Conservation (phyloP, 2,888 invertebrate species). For the Stratiomys singularior region DNA sequence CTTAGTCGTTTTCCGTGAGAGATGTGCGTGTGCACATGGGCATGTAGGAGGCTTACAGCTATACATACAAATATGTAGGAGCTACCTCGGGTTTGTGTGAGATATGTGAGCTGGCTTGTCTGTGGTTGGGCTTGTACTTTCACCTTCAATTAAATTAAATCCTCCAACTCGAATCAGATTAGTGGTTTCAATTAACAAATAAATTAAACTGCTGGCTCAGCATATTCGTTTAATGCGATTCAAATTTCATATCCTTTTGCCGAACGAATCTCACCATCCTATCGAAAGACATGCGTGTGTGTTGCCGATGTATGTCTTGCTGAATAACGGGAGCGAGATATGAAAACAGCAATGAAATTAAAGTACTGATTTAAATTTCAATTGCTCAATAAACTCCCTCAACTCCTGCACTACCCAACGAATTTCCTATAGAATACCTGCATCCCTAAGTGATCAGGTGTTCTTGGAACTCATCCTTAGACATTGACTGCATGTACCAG, state of each 20-base stretch:
- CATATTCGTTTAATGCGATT: slow-evolving; percentile 46
- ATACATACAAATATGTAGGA: background rate
- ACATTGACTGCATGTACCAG: background rate
- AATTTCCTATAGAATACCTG: too few relatives aligned
- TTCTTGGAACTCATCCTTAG: too few relatives aligned
- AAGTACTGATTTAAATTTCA: too few relatives aligned
- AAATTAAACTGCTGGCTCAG: slow-evolving; percentile 50
- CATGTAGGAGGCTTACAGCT: background rate
- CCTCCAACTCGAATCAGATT: slow-evolving; percentile 49
- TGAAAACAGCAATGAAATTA: too few relatives aligned
- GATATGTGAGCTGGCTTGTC: background rate
- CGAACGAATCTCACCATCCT: background rate
- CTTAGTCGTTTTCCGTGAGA: background rate
- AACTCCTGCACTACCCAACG: too few relatives aligned
- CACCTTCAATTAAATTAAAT: slow-evolving; percentile 50
- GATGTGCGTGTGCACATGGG: background rate
- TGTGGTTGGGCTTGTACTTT: slow-evolving; percentile 11
- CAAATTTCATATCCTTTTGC: slow-evolving; percentile 16
- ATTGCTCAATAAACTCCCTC: too few relatives aligned
- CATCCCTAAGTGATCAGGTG: too few relatives aligned
- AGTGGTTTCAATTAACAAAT: slow-evolving; percentile 51
- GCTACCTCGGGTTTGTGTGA: background rate
- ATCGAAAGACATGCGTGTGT: background rate
- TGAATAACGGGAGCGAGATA: too few relatives aligned
- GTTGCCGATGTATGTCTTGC: background rate